These are phyloP conservation scores for Synergus itoensis DNA, from an alignment of 2,888 invertebrate genomes.

Conservation along the genomic window DNA sequence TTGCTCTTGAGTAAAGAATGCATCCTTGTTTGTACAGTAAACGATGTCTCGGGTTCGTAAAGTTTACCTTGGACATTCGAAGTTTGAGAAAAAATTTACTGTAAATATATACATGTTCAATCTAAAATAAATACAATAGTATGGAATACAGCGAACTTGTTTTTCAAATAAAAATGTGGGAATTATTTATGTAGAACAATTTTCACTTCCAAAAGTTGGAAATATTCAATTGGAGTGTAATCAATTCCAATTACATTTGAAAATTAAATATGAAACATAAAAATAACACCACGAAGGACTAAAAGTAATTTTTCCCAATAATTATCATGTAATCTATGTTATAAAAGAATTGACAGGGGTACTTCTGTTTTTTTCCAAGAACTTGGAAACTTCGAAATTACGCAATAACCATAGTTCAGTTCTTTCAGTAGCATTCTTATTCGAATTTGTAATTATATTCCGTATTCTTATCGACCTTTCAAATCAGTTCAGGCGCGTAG, in stretches of 20 bases:
- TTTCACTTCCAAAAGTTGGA: not conserved
- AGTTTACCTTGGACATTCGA: not conserved
- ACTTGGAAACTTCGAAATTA: constrained; percentile 54
- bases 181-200: not conserved
- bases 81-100: not conserved
- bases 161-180: not conserved
- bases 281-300: not conserved
- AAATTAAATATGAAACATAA: not conserved
- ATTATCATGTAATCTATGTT: too few relatives aligned
- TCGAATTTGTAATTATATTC: constrained; percentile 73
- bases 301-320: not conserved
- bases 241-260: too few relatives aligned
- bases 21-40: not conserved
- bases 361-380: constrained; percentile 45
- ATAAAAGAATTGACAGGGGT: not conserved
- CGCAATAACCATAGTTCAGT: constrained; percentile 53
- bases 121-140: too few relatives aligned
- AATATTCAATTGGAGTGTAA: too few relatives aligned
- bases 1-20: not conserved
- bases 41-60: not conserved
- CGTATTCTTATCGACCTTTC: constrained; percentile 72
- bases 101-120: too few relatives aligned
- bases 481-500: constrained; percentile 63
- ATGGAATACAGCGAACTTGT: not conserved
- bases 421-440: constrained; percentile 58